A percentile compares a stretch with the other conserved stretches of the same genome.
Conservation (phyloP, 2,113 vertebrate species). For the Alligator sinensis region DNA sequence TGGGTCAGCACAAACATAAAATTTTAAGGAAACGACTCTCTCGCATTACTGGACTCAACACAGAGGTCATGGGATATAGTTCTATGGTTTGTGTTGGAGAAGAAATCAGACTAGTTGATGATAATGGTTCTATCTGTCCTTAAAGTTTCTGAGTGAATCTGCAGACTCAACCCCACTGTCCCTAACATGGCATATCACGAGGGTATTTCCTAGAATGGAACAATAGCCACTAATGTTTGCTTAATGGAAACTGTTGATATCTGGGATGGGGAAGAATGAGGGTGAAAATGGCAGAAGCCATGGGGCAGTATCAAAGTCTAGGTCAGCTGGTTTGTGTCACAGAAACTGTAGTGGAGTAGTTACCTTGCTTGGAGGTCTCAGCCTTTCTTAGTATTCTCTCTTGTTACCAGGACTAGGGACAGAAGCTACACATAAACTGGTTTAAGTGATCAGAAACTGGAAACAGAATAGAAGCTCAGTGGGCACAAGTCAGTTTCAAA, state of each 20-base stretch:
- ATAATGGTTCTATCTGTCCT: not conserved
- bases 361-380: not conserved
- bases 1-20: not conserved
- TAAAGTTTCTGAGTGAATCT: not conserved
- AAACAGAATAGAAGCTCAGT: no score
- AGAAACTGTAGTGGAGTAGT: not conserved
- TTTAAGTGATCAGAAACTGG: no score
- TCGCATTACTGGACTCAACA: not conserved
- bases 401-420: no score
- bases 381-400: not conserved
- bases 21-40: not conserved
- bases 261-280: not conserved
- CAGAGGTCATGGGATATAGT: not conserved
- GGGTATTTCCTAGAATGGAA: not conserved
- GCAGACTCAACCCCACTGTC: not conserved
- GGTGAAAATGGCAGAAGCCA: not conserved
- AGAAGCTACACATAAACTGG: no score
- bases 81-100: rapidly evolving
- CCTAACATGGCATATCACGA: rapidly evolving
- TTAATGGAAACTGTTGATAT: not conserved
- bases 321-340: conserved; percentile 23
- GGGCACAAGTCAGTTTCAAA: no score
- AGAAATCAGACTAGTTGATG: not conserved
- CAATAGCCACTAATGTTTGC: rapidly evolving
- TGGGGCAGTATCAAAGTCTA: not conserved